Percentiles rank a stretch among this genome's conserved stretches.
phyloP scores from a whole-genome alignment of 1,140 invertebrate species.

The Lepidostoma basale region DNA sequence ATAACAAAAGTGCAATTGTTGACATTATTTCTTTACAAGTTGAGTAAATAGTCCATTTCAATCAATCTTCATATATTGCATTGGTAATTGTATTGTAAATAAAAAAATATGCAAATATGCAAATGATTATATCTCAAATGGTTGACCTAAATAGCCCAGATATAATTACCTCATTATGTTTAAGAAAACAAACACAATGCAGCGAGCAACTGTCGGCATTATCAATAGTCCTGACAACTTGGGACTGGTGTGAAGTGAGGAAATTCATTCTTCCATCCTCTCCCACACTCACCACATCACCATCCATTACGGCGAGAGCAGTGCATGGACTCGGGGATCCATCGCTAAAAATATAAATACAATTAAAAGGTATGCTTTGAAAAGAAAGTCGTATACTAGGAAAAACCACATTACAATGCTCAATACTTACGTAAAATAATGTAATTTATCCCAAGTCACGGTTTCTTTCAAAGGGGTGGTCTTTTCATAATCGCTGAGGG shows the following conservation, averaged over 20 bases:
- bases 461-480: constrained; percentile 52
- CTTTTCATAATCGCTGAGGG: constrained; percentile 64
- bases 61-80: no score
- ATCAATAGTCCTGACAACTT: constrained; percentile 67
- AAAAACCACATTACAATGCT: no score
- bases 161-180: constrained; percentile 74
- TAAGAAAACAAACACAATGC: constrained; percentile 76
- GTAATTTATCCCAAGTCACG: constrained; percentile 64
- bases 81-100: no score
- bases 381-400: neutral
- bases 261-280: constrained; percentile 83
- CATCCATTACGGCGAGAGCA: constrained; percentile 70
- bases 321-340: constrained; percentile 66
- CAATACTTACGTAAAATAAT: constrained; percentile 65
- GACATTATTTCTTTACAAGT: no score
- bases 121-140: neutral
- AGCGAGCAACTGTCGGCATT: constrained; percentile 83
- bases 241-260: constrained; percentile 66
- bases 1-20: no score
- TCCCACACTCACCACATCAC: constrained; percentile 76
- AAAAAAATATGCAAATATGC: neutral
- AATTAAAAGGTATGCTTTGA: neutral
- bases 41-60: no score
- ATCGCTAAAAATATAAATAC: constrained; percentile 10
- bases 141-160: neutral